These are phyloP conservation scores for Pangasianodon hypophthalmus DNA, from an alignment of 2,113 vertebrate species.

Conservation along the genomic window DNA sequence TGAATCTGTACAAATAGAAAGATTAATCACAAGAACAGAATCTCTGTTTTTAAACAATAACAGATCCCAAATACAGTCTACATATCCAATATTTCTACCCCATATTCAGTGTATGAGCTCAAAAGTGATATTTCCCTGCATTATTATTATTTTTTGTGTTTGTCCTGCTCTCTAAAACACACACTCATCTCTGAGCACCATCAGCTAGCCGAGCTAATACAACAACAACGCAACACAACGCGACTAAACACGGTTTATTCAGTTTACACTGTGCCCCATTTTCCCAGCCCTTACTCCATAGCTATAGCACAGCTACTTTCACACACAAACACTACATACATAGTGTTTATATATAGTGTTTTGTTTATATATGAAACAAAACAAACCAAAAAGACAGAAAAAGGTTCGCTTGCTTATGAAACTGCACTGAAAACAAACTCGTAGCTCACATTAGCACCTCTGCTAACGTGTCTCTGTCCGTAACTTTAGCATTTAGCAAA, in stretches of 20 bases:
- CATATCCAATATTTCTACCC: not conserved
- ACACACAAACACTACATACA: not conserved
- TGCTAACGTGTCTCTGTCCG: not conserved
- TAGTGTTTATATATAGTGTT: too few relatives aligned
- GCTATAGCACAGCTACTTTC: not conserved
- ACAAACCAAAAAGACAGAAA: not conserved
- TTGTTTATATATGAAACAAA: not conserved
- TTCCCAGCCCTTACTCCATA: not conserved
- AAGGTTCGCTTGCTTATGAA: not conserved
- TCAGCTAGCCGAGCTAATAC: not conserved
- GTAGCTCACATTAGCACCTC: constrained; percentile 5
- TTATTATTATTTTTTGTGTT: not conserved
- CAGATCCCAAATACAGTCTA: not conserved
- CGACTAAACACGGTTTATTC: not conserved
- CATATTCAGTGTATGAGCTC: not conserved
- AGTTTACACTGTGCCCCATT: not conserved
- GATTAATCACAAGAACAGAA: not conserved
- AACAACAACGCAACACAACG: not conserved
- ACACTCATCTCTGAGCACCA: not conserved
- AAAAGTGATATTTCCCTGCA: not conserved
- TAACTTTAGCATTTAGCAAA: constrained; percentile 16
- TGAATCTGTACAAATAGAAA: not conserved
- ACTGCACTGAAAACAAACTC: constrained; percentile 27
- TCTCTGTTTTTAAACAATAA: not conserved
- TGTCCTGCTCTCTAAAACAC: not conserved